Evolutionary conservation across 2,797 vertebrate species (phyloP).

Genomic region (Intellagama lesueurii): DNA sequence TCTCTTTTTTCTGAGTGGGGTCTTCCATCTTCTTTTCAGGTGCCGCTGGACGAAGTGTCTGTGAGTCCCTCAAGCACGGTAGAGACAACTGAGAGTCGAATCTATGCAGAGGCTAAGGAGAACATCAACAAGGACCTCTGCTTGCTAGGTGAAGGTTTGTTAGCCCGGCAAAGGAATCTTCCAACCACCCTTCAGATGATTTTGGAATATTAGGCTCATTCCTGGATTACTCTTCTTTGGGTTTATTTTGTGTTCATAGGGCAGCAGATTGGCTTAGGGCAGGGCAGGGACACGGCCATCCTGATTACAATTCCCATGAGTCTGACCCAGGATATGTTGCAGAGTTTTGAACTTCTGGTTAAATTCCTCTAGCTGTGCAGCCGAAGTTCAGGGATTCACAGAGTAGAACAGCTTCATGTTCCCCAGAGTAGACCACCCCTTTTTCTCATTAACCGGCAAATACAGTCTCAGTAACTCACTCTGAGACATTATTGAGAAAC

Average conservation of each 20-base stretch:
- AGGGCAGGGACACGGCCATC: not conserved
- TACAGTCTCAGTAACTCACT: too few species aligned
- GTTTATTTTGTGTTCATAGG: not conserved
- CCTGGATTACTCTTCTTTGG: not conserved
- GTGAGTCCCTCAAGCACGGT: not conserved
- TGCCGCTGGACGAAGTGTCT: slow-evolving; percentile 3
- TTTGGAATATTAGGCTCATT: not conserved
- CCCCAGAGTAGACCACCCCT: too few species aligned
- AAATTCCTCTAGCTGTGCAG: too few species aligned
- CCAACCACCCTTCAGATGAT: too few species aligned
- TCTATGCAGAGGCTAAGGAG: not conserved
- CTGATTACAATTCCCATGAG: not conserved
- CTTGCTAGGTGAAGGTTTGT: not conserved
- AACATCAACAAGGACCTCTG: not conserved
- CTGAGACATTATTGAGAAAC: too few species aligned
- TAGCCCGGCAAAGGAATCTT: not conserved
- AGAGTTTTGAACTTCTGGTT: too few species aligned
- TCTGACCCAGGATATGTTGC: not conserved
- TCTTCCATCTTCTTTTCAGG: not conserved
- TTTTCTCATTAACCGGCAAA: too few species aligned
- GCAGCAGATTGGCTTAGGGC: not conserved
- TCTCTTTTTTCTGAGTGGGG: not conserved
- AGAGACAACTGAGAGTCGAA: not conserved
- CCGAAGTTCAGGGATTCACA: too few species aligned
- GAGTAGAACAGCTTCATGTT: too few species aligned